A percentile compares a stretch with the other conserved stretches of the same genome.
Evolutionary conservation across 2,888 invertebrate genomes (phyloP).

Genomic region (Pseudococcus viburni): DNA sequence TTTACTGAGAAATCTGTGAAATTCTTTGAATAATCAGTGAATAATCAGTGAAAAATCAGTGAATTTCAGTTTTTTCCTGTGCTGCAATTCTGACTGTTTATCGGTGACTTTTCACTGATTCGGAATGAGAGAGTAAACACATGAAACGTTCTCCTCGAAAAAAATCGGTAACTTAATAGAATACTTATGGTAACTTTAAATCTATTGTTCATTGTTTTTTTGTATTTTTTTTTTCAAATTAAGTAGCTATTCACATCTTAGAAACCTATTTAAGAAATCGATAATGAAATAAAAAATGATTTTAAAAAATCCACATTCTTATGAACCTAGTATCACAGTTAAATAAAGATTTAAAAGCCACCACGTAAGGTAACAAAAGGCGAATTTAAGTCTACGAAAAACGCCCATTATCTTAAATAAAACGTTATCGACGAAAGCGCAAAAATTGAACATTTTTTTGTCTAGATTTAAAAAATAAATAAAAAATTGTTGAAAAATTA

Average conservation of each 20-base stretch:
- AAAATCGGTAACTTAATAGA: not conserved
- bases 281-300: not conserved
- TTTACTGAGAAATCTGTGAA: too few relatives aligned
- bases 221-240: not conserved
- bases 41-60: too few relatives aligned
- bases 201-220: not conserved
- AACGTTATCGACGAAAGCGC: not conserved
- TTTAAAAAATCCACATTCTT: not conserved
- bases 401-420: not conserved
- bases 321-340: not conserved
- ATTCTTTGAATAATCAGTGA: too few relatives aligned
- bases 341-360: not conserved
- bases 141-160: not conserved
- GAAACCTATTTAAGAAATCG: not conserved
- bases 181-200: constrained; percentile 3
- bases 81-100: too few relatives aligned
- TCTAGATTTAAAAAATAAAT: not conserved
- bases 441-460: constrained; percentile 27
- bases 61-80: too few relatives aligned
- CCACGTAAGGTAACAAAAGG: not conserved
- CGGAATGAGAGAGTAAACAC: not conserved
- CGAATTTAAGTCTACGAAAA: constrained; percentile 7
- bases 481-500: not conserved
- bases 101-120: too few relatives aligned
- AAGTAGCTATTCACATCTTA: constrained; percentile 25